These are phyloP conservation scores for Anseranas semipalmata DNA, from an alignment of 2,113 vertebrate species.

Conservation along the genomic window DNA sequence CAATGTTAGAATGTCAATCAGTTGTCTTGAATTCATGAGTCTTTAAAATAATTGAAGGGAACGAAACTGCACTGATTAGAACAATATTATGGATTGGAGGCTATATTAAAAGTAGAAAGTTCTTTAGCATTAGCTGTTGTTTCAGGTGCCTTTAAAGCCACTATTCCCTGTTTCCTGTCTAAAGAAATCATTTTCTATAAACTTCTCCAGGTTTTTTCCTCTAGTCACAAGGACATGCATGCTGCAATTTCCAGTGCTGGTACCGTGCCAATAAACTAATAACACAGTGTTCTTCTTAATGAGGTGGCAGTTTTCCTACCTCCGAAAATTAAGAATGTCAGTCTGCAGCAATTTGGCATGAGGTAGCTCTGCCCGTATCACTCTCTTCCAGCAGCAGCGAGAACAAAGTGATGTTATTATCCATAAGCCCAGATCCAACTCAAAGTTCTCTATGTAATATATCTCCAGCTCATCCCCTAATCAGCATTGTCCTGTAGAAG, in stretches of 20 bases:
- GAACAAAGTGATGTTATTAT: slow-evolving; percentile 53
- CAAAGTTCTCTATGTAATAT: slow-evolving; percentile 30
- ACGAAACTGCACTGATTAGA: neutral
- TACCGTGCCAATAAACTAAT: slow-evolving; percentile 61
- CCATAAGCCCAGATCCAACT: slow-evolving; percentile 40
- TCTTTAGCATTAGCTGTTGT: neutral
- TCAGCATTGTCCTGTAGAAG: slow-evolving; percentile 6
- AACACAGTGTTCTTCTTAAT: slow-evolving; percentile 66
- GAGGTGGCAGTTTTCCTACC: slow-evolving; percentile 73
- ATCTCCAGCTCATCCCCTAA: neutral
- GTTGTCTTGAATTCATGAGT: neutral
- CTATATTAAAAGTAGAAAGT: neutral
- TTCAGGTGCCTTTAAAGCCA: neutral
- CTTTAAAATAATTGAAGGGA: neutral
- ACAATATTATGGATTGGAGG: neutral
- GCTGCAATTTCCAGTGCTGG: slow-evolving; percentile 42
- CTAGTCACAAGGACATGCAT: slow-evolving; percentile 48
- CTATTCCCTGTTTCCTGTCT: neutral
- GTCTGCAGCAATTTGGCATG: slow-evolving; percentile 69
- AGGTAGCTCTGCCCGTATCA: slow-evolving; percentile 36
- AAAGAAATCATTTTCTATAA: slow-evolving; percentile 51
- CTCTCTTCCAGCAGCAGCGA: slow-evolving; percentile 44
- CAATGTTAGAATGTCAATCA: neutral
- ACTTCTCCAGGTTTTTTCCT: slow-evolving; percentile 22
- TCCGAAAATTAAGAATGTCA: slow-evolving; percentile 75